phyloP scores from a whole-genome alignment of 2,113 vertebrate genomes.

The Xiphophorus maculatus region DNA sequence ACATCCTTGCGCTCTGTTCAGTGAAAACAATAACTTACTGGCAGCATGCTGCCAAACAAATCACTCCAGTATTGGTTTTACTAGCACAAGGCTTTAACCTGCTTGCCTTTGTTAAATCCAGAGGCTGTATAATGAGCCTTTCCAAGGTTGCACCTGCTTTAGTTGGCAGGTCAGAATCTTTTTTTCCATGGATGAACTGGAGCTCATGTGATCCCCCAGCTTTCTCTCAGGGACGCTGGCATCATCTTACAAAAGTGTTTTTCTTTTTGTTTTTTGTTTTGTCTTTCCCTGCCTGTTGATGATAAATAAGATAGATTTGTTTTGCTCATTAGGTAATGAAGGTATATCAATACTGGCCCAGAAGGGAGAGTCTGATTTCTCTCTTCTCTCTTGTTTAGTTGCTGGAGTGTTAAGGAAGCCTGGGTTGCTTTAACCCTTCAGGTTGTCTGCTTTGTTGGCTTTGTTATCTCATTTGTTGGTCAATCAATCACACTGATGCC shows the following conservation, averaged over 20 bases:
- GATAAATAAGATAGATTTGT: not conserved
- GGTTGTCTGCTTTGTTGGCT: too few relatives aligned
- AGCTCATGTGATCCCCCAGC: slow-evolving; percentile 31
- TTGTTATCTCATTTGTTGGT: too few relatives aligned
- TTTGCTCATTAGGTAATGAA: not conserved
- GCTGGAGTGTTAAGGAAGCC: too few relatives aligned
- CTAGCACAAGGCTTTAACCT: not conserved
- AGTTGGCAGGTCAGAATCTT: slow-evolving; percentile 6
- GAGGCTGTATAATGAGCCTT: not conserved
- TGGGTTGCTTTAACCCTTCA: too few relatives aligned
- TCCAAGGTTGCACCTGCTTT: not conserved
- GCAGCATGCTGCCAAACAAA: not conserved
- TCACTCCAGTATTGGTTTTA: not conserved
- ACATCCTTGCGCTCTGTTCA: not conserved
- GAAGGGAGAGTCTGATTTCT: too few relatives aligned
- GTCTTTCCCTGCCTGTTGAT: not conserved
- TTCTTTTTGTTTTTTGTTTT: too few relatives aligned
- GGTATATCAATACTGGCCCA: not conserved
- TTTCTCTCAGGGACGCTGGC: slow-evolving; percentile 28
- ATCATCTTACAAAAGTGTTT: slow-evolving; percentile 33
- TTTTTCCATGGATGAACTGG: not conserved
- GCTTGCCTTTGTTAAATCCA: not conserved
- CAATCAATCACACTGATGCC: too few relatives aligned
- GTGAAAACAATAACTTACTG: not conserved
- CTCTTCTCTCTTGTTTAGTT: not conserved